Conservation (phyloP, 1,140 invertebrate species). For the Conopomorpha cramerella region DNA sequence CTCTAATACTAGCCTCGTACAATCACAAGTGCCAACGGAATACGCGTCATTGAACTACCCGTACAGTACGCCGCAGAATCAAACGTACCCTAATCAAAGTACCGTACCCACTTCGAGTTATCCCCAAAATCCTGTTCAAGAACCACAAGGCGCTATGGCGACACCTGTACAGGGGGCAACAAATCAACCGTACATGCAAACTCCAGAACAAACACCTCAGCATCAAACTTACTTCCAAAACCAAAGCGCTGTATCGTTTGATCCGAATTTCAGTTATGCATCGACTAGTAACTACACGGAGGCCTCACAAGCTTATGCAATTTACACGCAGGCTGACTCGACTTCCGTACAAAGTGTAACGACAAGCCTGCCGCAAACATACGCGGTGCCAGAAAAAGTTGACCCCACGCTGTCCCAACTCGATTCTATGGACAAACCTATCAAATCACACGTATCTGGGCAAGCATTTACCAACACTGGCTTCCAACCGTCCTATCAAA, state of each 20-base stretch:
- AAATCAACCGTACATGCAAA: no score
- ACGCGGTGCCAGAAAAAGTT: conserved; percentile 5
- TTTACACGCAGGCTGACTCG: conserved; percentile 24
- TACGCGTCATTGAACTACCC: conserved; percentile 28
- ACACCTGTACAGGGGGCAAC: no score
- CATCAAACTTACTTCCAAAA: neutral
- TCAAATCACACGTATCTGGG: conserved; percentile 50
- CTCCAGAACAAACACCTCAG: no score
- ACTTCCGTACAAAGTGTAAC: conserved; percentile 12
- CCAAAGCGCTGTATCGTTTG: no score
- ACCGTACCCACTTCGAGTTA: neutral
- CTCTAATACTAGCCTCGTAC: conserved; percentile 14
- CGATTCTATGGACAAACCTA: conserved; percentile 35
- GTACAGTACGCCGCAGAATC: conserved; percentile 11
- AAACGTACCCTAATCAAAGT: neutral
- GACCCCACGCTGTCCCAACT: conserved; percentile 26
- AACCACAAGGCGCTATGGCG: no score
- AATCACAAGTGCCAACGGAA: conserved; percentile 20
- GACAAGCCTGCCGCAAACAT: conserved; percentile 11
- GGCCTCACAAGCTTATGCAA: conserved; percentile 19
- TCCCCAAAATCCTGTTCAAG: neutral
- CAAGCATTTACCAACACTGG: conserved; percentile 18
- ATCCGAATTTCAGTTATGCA: conserved; percentile 19
- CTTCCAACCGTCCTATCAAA: neutral
- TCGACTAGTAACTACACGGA: conserved; percentile 14